Conservation (phyloP, 2,797 vertebrate species). For the Mus minutoides region DNA sequence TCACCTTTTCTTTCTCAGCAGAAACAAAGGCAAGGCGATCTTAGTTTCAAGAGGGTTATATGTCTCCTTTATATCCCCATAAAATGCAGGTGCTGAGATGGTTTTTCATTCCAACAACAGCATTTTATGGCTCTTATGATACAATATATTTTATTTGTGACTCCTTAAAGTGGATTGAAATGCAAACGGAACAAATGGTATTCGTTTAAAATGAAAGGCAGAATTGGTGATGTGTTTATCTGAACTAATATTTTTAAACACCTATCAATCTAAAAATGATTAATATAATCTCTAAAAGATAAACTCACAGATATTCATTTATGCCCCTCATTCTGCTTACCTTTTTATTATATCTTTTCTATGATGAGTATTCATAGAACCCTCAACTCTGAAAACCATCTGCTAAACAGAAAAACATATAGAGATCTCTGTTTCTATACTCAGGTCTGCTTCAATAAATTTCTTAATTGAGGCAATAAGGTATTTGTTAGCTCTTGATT, state of each 20-base stretch:
- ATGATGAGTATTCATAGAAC: neutral
- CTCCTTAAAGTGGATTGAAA: slow-evolving; percentile 74
- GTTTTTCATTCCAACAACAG: slow-evolving; percentile 74
- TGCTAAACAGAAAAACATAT: neutral
- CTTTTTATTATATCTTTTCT: slow-evolving; percentile 44
- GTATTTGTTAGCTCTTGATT: slow-evolving; percentile 29
- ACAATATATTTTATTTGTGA: slow-evolving; percentile 79
- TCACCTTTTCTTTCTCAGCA: slow-evolving; percentile 57
- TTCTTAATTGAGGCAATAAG: slow-evolving; percentile 40
- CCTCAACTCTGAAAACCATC: neutral
- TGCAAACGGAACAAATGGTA: slow-evolving; percentile 74
- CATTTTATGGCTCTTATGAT: slow-evolving; percentile 78
- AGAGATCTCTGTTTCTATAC: neutral
- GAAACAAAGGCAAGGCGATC: slow-evolving; percentile 73
- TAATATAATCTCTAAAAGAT: slow-evolving; percentile 63
- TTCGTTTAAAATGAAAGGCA: slow-evolving; percentile 76
- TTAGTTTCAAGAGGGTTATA: slow-evolving; percentile 70
- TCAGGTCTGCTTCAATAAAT: slow-evolving; percentile 12
- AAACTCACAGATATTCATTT: slow-evolving; percentile 51
- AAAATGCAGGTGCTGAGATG: slow-evolving; percentile 71
- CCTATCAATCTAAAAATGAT: slow-evolving; percentile 66
- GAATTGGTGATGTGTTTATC: slow-evolving; percentile 66
- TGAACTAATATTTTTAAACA: slow-evolving; percentile 73
- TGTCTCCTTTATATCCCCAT: slow-evolving; percentile 76
- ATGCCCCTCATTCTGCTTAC: slow-evolving; percentile 44